Conservation (phyloP, 2,888 invertebrate species). For the Smittia sp. region DNA sequence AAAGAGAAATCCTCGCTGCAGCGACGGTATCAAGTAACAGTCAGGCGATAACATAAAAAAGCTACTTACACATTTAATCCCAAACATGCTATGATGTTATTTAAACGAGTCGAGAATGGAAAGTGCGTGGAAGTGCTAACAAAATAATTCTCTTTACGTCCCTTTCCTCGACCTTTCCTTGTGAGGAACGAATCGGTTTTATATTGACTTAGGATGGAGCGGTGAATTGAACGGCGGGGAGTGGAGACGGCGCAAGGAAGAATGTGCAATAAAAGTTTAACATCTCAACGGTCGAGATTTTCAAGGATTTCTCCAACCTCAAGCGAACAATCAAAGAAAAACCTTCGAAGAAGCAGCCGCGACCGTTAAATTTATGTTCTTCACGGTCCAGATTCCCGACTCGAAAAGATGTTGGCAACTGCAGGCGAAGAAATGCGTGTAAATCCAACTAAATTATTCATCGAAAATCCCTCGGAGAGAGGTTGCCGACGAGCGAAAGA, state of each 20-base stretch:
- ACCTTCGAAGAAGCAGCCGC: neutral
- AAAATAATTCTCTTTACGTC: neutral
- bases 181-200: slow-evolving; percentile 38
- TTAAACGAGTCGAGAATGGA: slow-evolving; percentile 30
- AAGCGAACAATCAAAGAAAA: neutral
- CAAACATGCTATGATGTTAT: slow-evolving; percentile 38
- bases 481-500: neutral
- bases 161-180: neutral
- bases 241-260: neutral
- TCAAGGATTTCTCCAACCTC: neutral
- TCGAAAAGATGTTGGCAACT: neutral
- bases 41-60: slow-evolving; percentile 25
- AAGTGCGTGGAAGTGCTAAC: neutral
- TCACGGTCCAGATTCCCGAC: neutral
- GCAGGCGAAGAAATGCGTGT: slow-evolving; percentile 19
- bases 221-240: neutral
- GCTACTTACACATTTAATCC: slow-evolving; percentile 41
- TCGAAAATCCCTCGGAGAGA: neutral
- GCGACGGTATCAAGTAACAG: slow-evolving; percentile 14
- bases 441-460: slow-evolving; percentile 28
- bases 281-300: too few relatives aligned
- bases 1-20: neutral
- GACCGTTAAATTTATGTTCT: neutral
- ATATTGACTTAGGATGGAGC: slow-evolving; percentile 41
- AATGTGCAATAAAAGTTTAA: slow-evolving; percentile 21